A percentile compares a stretch with the other conserved stretches of the same genome.
phyloP scores from a whole-genome alignment of 37 sponge, comb jelly and placozoan genomes.

The Oopsacas minuta region DNA sequence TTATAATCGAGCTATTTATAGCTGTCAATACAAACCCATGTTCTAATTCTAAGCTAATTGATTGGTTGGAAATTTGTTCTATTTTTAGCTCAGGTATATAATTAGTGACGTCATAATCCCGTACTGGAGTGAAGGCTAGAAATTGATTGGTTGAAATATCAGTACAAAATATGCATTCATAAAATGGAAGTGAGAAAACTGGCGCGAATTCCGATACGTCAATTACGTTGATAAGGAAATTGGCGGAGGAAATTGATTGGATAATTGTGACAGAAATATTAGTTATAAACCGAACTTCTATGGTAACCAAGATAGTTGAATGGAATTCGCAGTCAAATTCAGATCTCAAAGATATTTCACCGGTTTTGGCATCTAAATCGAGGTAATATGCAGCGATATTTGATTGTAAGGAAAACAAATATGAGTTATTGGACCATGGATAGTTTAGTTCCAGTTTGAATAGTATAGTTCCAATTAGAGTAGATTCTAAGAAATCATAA shows the following conservation, averaged over 20 bases:
- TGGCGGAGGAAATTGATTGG: slow-evolving; percentile 9
- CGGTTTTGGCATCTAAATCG: background rate
- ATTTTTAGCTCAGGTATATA: background rate
- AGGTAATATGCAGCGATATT: background rate
- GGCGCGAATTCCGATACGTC: slow-evolving; percentile 1
- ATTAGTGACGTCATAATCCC: slow-evolving; percentile 10
- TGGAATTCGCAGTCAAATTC: slow-evolving; percentile 1
- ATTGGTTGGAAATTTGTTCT: background rate
- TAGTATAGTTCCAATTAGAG: background rate
- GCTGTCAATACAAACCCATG: background rate
- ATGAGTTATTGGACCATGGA: background rate
- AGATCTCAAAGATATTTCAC: background rate
- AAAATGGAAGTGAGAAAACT: background rate
- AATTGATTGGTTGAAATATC: slow-evolving; percentile 15
- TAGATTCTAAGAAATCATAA: background rate
- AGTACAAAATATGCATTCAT: background rate
- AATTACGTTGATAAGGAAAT: slow-evolving; percentile 16
- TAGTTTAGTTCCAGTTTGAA: background rate
- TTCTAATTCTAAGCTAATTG: background rate
- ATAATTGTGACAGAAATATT: background rate
- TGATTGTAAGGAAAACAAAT: background rate
- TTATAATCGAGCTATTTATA: background rate
- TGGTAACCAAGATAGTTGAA: background rate
- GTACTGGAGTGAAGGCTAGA: background rate
- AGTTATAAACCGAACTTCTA: background rate